A percentile compares a stretch with the other conserved stretches of the same genome.
These are phyloP conservation scores for Mustela erminea DNA, from an alignment of 2,797 vertebrate genomes.

Conservation along the genomic window DNA sequence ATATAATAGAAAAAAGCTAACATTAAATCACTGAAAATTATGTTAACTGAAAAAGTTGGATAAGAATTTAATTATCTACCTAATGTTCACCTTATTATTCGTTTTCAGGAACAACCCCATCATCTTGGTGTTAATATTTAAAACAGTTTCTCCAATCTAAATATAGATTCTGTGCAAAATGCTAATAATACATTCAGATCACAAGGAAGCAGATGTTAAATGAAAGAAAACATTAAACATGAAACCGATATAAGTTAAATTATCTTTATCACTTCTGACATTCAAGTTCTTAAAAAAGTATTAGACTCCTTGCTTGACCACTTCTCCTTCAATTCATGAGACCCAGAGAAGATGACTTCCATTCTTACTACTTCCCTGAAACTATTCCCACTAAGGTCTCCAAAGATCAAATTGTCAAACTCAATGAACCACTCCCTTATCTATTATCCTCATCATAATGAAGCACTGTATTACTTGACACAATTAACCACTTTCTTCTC, in stretches of 20 bases:
- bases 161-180: slow-evolving; percentile 44
- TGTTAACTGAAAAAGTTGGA: slow-evolving; percentile 15
- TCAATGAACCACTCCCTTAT: not conserved
- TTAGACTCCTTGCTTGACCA: not conserved
- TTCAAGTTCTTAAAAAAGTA: not conserved
- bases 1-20: not conserved
- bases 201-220: slow-evolving; percentile 21
- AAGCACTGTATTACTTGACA: not conserved
- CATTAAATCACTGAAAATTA: slow-evolving; percentile 50
- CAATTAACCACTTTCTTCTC: not conserved
- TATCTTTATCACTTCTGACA: not conserved
- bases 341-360: not conserved
- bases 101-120: slow-evolving; percentile 53
- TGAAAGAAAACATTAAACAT: not conserved
- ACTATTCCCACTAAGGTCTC: not conserved
- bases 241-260: not conserved
- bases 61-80: slow-evolving; percentile 69
- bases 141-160: slow-evolving; percentile 47
- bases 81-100: slow-evolving; percentile 36
- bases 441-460: not conserved
- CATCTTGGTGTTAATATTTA: slow-evolving; percentile 63
- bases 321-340: not conserved
- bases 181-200: slow-evolving; percentile 43
- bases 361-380: not conserved
- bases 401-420: not conserved